phyloP scores from a whole-genome alignment of 2,888 invertebrate genomes.

The Lymantria dispar region DNA sequence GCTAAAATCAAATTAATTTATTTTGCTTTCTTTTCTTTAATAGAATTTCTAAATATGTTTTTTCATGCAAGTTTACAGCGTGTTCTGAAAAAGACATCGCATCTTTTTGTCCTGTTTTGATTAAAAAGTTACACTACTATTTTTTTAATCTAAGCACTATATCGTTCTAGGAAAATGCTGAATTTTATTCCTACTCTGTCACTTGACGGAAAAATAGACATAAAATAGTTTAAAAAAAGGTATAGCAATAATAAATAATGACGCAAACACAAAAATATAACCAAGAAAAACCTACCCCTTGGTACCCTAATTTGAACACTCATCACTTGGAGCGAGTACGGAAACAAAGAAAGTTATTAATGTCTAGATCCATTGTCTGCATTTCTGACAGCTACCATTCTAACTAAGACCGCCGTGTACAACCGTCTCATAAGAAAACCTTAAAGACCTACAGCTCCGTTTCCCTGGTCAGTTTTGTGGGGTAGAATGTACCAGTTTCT shows the following conservation, averaged over 20 bases:
- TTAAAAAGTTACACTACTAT: too few species aligned
- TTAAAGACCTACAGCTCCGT: constrained; percentile 38
- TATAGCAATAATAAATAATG: constrained; percentile 19
- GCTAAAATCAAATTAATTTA: too few species aligned
- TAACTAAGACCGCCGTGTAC: constrained; percentile 39
- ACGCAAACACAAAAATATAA: constrained; percentile 30
- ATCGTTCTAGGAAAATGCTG: too few species aligned
- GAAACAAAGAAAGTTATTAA: constrained; percentile 79
- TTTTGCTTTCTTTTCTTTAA: too few species aligned
- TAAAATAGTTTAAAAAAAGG: background rate
- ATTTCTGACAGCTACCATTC: constrained; percentile 53
- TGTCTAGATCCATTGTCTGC: constrained; percentile 73
- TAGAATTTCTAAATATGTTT: too few species aligned
- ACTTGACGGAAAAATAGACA: background rate
- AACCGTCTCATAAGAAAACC: constrained; percentile 21
- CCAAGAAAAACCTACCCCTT: constrained; percentile 30
- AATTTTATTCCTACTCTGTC: too few species aligned
- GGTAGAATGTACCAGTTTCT: constrained; percentile 64
- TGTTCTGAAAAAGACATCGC: too few species aligned
- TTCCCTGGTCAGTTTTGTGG: constrained; percentile 47
- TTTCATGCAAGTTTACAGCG: too few species aligned
- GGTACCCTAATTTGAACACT: constrained; percentile 41
- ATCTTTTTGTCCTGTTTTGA: too few species aligned
- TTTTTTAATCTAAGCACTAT: too few species aligned
- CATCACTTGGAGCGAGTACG: constrained; percentile 48